These are phyloP conservation scores for Neoscelio sp. DNA, from an alignment of 2,888 invertebrate species.

Conservation along the genomic window DNA sequence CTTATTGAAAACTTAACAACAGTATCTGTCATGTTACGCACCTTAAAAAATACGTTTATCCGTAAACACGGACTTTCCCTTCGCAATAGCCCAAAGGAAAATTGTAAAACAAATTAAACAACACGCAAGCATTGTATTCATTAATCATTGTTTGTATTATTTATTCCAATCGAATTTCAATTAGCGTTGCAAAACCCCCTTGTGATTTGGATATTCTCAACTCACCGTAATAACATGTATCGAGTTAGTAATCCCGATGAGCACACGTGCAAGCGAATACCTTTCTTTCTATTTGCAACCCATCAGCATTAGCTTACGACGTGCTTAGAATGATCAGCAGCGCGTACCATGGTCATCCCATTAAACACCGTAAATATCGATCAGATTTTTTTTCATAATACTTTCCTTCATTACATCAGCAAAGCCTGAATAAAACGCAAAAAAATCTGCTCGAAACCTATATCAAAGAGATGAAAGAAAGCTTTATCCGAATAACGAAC, in stretches of 20 bases:
- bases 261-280: slow-evolving; percentile 38
- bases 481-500: slow-evolving; percentile 44
- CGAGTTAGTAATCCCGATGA: slow-evolving; percentile 38
- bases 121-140: slow-evolving; percentile 4
- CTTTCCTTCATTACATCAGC: slow-evolving; percentile 22
- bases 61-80: background rate
- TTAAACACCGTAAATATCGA: slow-evolving; percentile 55
- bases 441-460: slow-evolving; percentile 29
- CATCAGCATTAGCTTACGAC: slow-evolving; percentile 42
- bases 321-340: slow-evolving; percentile 49
- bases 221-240: slow-evolving; percentile 39
- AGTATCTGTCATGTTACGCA: background rate
- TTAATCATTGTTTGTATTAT: slow-evolving; percentile 44
- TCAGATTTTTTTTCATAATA: slow-evolving; percentile 7
- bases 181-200: slow-evolving; percentile 11
- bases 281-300: slow-evolving; percentile 46
- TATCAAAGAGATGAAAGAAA: slow-evolving; percentile 44
- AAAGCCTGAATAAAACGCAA: slow-evolving; percentile 28
- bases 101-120: slow-evolving; percentile 36
- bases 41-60: slow-evolving; percentile 2
- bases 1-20: background rate
- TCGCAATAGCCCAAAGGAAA: background rate
- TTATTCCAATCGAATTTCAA: slow-evolving; percentile 42
- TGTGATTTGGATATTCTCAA: slow-evolving; percentile 24
- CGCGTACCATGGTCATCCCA: slow-evolving; percentile 60